Base-by-base conservation (phyloP, 1,140 invertebrate genomes). In the Hycleus phaleratus region DNA sequence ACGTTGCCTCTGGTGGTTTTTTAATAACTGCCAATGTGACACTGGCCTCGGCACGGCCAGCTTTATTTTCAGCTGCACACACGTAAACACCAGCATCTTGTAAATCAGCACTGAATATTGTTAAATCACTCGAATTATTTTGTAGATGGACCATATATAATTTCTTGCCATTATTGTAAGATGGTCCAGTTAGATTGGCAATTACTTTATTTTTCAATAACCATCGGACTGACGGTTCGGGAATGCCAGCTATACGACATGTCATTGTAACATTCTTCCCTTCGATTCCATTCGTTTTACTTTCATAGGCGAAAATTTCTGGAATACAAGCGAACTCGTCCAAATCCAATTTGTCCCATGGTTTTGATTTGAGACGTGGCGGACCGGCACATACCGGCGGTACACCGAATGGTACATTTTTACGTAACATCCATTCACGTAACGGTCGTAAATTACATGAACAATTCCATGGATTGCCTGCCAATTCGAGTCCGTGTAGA, bases 271-370 rank as follows among this genome's bases (percentile, higher is more conserved):
- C 82, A 69, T 91, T 89, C 26, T 81, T 78, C 0, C 87, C 86
- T 71, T 87, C 85, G 4, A 83, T 73, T 5, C 70, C 72, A 48
- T 79, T 77, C 3, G 81, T 77, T 38, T 78, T 78, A n/a, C 75
- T 69, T 24, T 77, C 77, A 11, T 76, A 73, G 2, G 79, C 75
- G 11, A 77, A 75, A 11, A 86, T 82, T 68, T 82, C 79, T 0
- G 89, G 88, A 52, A 81, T 75, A 68, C 89, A 91, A 1, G 88
- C 88, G 70, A 89, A 90, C 65, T 91, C 89, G 64, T 90, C 86
- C 12, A 88, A 73, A 57, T 85, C 82, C 26, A 92, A 75, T 46
- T 81, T 79, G 67, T 88, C 83, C 88, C 89, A 91, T 0, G 85
- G 75, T 51, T 81, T 78, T 2, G 78, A 78, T 4, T 74, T 73